Conservation (phyloP, 2,113 vertebrate species). For the Clarias magur region DNA sequence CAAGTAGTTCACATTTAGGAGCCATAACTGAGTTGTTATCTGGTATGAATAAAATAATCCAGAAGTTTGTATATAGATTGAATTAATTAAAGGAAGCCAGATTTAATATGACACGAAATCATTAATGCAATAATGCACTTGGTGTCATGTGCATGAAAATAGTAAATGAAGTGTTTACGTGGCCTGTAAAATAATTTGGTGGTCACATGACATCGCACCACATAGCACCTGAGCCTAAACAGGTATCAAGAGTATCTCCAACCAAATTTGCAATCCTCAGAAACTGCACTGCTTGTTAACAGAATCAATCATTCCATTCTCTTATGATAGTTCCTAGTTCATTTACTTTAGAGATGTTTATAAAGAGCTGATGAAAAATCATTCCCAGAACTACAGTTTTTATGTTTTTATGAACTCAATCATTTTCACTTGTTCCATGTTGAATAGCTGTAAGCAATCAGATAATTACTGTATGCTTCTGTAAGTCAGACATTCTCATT, state of each 20-base stretch:
- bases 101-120: background rate
- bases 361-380: background rate
- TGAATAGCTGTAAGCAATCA: conserved; percentile 15
- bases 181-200: background rate
- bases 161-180: background rate
- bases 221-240: background rate
- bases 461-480: conserved; percentile 20
- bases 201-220: background rate
- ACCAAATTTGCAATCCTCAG: background rate
- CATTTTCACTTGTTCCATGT: background rate
- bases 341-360: background rate
- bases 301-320: background rate
- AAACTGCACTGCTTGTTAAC: background rate
- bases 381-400: background rate
- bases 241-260: background rate
- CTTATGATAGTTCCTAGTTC: background rate
- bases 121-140: background rate
- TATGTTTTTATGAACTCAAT: conserved; percentile 9
- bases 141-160: background rate
- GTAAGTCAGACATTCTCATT: background rate
- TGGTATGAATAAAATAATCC: background rate
- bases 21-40: background rate
- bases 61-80: background rate
- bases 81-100: background rate
- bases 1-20: background rate